A percentile compares a stretch with the other conserved stretches of the same genome.
These are phyloP conservation scores for Ctenodactylus gundi DNA, from an alignment of 2,113 vertebrate species.

Conservation along the genomic window DNA sequence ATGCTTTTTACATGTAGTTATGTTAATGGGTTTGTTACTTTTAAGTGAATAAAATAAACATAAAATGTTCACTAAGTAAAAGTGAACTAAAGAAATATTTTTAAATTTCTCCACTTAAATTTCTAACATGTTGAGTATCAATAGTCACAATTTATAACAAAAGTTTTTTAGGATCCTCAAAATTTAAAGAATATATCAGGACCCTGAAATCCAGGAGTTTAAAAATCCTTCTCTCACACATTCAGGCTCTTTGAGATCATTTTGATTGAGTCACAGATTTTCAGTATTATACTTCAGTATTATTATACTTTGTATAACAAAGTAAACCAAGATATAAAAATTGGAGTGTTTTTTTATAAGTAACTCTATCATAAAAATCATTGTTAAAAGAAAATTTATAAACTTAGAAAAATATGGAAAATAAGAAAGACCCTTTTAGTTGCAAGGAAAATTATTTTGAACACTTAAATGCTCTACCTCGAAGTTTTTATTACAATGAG, in stretches of 20 bases:
- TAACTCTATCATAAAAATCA: background rate
- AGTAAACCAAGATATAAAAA: background rate
- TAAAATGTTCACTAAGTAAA: background rate
- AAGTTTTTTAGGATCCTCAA: background rate
- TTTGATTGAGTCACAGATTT: background rate
- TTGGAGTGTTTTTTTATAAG: background rate
- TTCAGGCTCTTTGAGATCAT: background rate
- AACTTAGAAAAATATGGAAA: background rate
- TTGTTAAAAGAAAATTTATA: background rate
- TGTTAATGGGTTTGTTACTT: background rate
- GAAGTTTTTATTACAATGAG: background rate
- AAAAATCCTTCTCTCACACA: background rate
- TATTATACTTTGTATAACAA: no score
- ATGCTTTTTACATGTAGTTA: background rate
- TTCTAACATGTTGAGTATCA: background rate
- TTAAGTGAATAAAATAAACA: slow-evolving; percentile 30
- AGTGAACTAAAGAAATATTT: background rate
- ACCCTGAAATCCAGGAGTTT: background rate
- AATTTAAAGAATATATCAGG: background rate
- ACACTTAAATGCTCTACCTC: background rate
- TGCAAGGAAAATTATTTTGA: background rate
- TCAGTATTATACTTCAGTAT: background rate
- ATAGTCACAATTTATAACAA: background rate
- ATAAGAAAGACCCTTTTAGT: background rate
- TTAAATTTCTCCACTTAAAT: background rate